Conservation (phyloP, 2,888 invertebrate genomes). For the Rhingia campestris region DNA sequence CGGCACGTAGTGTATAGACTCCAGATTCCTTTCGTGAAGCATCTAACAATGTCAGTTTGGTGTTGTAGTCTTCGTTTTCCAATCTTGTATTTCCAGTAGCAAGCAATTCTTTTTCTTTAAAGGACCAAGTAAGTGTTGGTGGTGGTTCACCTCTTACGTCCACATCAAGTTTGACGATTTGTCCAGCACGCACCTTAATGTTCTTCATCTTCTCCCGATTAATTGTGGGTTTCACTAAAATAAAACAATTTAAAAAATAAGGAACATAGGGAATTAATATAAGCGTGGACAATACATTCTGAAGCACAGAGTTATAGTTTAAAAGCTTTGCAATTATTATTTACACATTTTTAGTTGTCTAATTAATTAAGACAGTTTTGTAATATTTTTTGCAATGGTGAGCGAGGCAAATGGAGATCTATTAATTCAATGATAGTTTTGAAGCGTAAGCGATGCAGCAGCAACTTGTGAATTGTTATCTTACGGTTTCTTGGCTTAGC, state of each 20-base stretch:
- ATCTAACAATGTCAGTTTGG: constrained; percentile 91
- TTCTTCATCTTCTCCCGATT: constrained; percentile 96
- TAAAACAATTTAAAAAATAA: constrained; percentile 15
- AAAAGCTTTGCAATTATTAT: constrained; percentile 75
- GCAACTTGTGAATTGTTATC: constrained; percentile 79
- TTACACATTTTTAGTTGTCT: no score
- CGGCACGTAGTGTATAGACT: constrained; percentile 94
- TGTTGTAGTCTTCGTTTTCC: constrained; percentile 95
- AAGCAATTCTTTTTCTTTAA: constrained; percentile 85
- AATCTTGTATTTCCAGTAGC: constrained; percentile 88
- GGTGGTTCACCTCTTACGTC: constrained; percentile 98
- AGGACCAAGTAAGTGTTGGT: constrained; percentile 92
- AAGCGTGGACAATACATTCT: no score
- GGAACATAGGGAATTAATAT: no score
- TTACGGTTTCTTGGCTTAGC: constrained; percentile 94
- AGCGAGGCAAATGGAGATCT: no score
- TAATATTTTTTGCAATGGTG: no score
- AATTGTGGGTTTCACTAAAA: constrained; percentile 95
- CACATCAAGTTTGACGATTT: constrained; percentile 94
- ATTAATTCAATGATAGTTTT: not conserved
- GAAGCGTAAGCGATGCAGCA: constrained; percentile 4
- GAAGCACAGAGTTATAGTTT: not conserved
- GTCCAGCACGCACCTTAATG: constrained; percentile 94
- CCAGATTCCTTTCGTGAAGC: constrained; percentile 94
- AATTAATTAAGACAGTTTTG: no score